These are phyloP conservation scores for Epiblema foenella DNA, from an alignment of 2,888 invertebrate genomes.

Conservation along the genomic window DNA sequence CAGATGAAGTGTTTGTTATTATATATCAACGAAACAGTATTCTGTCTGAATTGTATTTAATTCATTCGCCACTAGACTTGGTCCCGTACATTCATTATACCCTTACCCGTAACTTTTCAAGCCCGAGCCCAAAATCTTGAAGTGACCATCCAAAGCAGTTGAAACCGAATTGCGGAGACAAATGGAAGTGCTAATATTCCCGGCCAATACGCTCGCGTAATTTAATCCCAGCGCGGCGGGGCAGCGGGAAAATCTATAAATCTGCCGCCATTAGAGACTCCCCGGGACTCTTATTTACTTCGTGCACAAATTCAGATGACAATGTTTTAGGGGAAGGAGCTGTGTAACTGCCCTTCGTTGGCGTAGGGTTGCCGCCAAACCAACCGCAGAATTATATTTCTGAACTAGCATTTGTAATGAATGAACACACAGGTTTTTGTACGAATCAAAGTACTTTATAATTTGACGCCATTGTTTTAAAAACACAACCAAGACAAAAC, in stretches of 20 bases:
- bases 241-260: slow-evolving; percentile 84
- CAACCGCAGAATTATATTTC: neutral
- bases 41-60: neutral
- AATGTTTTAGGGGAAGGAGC: slow-evolving; percentile 85
- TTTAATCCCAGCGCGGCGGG: slow-evolving; percentile 82
- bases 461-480: too few relatives aligned
- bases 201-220: slow-evolving; percentile 82
- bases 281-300: slow-evolving; percentile 84
- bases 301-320: slow-evolving; percentile 85
- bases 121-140: slow-evolving; percentile 48
- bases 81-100: neutral
- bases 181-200: slow-evolving; percentile 82
- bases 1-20: neutral
- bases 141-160: slow-evolving; percentile 72
- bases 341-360: slow-evolving; percentile 74
- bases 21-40: neutral
- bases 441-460: too few relatives aligned
- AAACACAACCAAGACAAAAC: too few relatives aligned
- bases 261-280: slow-evolving; percentile 84
- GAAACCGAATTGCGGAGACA: slow-evolving; percentile 72
- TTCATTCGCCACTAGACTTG: neutral
- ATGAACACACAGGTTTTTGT: too few relatives aligned
- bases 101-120: neutral
- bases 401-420: too few relatives aligned
- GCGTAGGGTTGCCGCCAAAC: slow-evolving; percentile 65